Percentiles rank a stretch among this genome's conserved stretches.
phyloP scores from a whole-genome alignment of 2,888 invertebrate genomes.

The Hyles lineata region DNA sequence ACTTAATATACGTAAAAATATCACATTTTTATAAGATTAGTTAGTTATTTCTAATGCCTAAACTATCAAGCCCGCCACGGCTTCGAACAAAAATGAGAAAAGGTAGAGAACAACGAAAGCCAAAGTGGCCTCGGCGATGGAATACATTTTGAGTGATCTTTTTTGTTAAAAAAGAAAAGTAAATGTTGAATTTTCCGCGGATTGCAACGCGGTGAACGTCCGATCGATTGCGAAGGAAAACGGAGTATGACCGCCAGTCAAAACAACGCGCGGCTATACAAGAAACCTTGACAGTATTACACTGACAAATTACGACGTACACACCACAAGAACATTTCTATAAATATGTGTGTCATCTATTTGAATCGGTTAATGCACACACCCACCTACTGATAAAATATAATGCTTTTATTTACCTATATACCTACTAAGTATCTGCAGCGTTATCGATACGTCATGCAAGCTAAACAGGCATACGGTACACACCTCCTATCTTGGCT shows the following conservation, averaged over 20 bases:
- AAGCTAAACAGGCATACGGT: constrained; percentile 2
- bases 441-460: constrained; percentile 11
- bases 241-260: constrained; percentile 67
- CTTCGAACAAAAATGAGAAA: constrained; percentile 79
- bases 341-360: background rate
- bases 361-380: constrained; percentile 27
- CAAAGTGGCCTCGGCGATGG: constrained; percentile 78
- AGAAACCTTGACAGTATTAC: constrained; percentile 64
- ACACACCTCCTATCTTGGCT: constrained; percentile 20
- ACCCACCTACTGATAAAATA: constrained; percentile 31
- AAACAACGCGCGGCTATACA: constrained; percentile 58
- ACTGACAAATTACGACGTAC: constrained; percentile 46
- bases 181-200: constrained; percentile 36
- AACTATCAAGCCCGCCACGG: constrained; percentile 75
- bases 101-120: constrained; percentile 77
- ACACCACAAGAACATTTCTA: background rate
- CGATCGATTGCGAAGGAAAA: constrained; percentile 62
- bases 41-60: constrained; percentile 49
- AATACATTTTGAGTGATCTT: constrained; percentile 71
- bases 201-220: constrained; percentile 56
- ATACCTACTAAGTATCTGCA: background rate
- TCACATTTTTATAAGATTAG: constrained; percentile 68
- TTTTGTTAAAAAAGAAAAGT: constrained; percentile 35
- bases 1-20: constrained; percentile 54
- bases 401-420: constrained; percentile 23